Evolutionary conservation across 2,888 invertebrate species (phyloP).

Genomic region (Tortrix viridana): DNA sequence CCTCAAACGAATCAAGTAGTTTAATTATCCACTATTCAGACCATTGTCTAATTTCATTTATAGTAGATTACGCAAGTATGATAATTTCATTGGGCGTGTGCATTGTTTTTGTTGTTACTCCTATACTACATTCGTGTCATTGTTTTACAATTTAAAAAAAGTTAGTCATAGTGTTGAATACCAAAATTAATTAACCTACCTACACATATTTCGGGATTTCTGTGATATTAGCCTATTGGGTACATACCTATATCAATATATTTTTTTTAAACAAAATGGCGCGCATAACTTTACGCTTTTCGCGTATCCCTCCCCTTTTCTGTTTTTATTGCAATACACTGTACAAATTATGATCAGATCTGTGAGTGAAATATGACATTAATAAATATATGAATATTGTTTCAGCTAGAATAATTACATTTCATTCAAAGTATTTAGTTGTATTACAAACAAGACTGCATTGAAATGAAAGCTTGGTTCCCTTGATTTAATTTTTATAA

Average conservation of each 20-base stretch:
- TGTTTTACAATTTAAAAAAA: neutral
- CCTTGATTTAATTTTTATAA: too few species aligned
- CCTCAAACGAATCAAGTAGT: neutral
- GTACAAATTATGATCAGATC: too few species aligned
- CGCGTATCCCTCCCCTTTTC: slow-evolving; percentile 26
- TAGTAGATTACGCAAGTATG: slow-evolving; percentile 33
- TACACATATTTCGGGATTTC: too few species aligned
- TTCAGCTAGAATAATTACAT: too few species aligned
- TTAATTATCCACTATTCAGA: slow-evolving; percentile 8
- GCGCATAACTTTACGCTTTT: slow-evolving; percentile 9
- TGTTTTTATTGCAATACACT: slow-evolving; percentile 7
- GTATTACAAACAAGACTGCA: too few species aligned
- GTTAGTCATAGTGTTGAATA: too few species aligned
- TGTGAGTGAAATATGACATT: too few species aligned
- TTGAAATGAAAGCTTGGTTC: too few species aligned
- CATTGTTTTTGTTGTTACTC: slow-evolving; percentile 31
- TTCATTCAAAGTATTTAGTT: too few species aligned
- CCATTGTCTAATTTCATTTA: slow-evolving; percentile 16
- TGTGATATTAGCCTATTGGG: too few species aligned
- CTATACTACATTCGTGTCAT: slow-evolving; percentile 9
- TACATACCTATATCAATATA: neutral
- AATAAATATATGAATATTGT: too few species aligned
- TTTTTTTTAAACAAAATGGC: slow-evolving; percentile 38
- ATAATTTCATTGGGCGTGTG: slow-evolving; percentile 35
- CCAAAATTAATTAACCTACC: too few species aligned